A percentile compares a stretch with the other conserved stretches of the same genome.
These are phyloP conservation scores for Chionodraco myersi DNA, from an alignment of 2,113 vertebrate genomes.

Conservation along the genomic window DNA sequence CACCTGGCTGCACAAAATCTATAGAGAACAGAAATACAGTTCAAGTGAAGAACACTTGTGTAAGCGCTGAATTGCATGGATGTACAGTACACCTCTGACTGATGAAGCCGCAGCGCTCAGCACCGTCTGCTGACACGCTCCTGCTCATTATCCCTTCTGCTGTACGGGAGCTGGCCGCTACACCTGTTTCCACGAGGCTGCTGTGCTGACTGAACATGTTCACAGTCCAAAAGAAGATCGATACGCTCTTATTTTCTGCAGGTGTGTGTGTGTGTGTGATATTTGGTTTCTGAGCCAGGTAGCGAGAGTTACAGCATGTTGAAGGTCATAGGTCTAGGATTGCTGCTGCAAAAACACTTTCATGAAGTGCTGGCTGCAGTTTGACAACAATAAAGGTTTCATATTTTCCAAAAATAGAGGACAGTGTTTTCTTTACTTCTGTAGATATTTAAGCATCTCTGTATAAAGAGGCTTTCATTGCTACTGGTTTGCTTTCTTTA, in stretches of 20 bases:
- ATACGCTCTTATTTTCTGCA: constrained; percentile 46
- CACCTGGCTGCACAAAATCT: not conserved
- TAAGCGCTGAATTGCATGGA: constrained; percentile 5
- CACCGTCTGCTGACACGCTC: constrained; percentile 30
- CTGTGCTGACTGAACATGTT: constrained; percentile 57
- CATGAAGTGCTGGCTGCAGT: not conserved
- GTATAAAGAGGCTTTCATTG: not conserved
- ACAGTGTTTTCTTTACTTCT: not conserved
- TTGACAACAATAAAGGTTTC: constrained; percentile 13
- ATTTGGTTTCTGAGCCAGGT: constrained; percentile 20
- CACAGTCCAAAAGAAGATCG: constrained; percentile 48
- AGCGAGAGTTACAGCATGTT: constrained; percentile 13
- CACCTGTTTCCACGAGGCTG: constrained; percentile 47
- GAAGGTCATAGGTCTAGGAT: constrained; percentile 22
- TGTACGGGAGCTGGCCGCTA: constrained; percentile 35
- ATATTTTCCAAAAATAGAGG: not conserved
- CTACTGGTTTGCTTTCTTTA: not conserved
- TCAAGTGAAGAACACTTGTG: not conserved
- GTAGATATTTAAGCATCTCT: not conserved
- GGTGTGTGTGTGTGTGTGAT: constrained; percentile 14
- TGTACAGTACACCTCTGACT: constrained; percentile 40
- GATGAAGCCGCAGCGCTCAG: constrained; percentile 29
- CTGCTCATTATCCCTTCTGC: constrained; percentile 52
- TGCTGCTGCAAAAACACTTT: not conserved
- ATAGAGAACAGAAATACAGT: not conserved